phyloP scores from a whole-genome alignment of 2,797 vertebrate genomes.

The Psittacula derbiana region DNA sequence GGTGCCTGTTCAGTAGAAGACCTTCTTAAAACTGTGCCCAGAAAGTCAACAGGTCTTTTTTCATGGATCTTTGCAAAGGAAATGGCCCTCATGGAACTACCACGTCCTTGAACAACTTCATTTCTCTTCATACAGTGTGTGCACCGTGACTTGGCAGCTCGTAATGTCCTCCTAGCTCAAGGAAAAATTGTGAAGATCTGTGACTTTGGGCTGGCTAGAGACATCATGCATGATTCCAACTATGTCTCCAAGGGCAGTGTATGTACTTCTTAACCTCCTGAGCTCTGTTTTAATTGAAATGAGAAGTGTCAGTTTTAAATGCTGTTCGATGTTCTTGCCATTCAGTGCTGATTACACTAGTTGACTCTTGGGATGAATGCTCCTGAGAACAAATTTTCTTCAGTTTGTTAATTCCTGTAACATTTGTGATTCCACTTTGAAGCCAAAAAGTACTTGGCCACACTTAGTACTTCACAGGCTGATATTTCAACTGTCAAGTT shows the following conservation, averaged over 20 bases:
- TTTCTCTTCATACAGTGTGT: slow-evolving; percentile 84
- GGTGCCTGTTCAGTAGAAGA: not conserved
- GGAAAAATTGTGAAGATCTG: slow-evolving; percentile 99
- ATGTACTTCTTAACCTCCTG: slow-evolving; percentile 69
- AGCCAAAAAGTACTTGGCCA: not conserved
- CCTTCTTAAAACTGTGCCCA: not conserved
- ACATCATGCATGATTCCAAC: slow-evolving; percentile 99
- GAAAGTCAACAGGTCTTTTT: not conserved
- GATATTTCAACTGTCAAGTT: not conserved
- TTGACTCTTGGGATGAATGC: not conserved
- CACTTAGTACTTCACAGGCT: not conserved
- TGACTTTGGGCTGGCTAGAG: slow-evolving; percentile 95
- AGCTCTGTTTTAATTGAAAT: not conserved
- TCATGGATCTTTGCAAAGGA: not conserved
- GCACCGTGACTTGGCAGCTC: slow-evolving; percentile 95
- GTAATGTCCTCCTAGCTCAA: slow-evolving; percentile 96
- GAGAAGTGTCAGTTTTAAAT: not conserved
- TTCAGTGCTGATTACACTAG: not conserved
- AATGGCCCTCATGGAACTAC: not conserved
- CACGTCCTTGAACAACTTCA: not conserved
- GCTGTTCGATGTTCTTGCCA: not conserved
- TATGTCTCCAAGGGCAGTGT: slow-evolving; percentile 99
- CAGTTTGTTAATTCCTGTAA: not conserved
- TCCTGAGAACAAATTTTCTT: not conserved
- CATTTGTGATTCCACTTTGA: not conserved